Base-by-base conservation (phyloP, 2,797 vertebrate species). In the Melanotaenia boesemani region DNA sequence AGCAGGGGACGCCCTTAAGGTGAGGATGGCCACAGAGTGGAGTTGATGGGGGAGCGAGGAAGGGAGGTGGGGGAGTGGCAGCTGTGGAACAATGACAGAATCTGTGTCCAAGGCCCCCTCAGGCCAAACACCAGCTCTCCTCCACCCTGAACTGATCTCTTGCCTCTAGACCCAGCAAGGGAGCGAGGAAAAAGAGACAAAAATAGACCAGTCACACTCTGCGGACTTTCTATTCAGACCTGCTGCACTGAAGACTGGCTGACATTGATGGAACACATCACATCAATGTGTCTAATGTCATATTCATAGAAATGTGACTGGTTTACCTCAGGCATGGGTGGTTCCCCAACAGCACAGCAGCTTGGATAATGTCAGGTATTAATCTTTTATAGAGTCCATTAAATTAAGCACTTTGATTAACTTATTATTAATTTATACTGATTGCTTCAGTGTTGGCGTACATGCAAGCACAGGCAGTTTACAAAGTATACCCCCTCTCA, bases 81-180 rank as follows among this genome's bases (percentile, higher is more conserved):
- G 93, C 93, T 95, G 93, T 94, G 93, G 92, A 91, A 95, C 93
- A 94, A 92, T 92, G 93, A 93, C 93, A 93, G 93, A 92, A 90
- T 93, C 90, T 90, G 87, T 92, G 90, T 93, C 94, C 93, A 86
- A 83, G 75, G 76, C 81, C 83, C 91, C 93, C 89, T 75, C 79
- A 70, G 91, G 93, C 91, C 86, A 91, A 94, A 94, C 93, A 94
- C 93, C 92, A 93, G 90, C 90, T 92, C 88, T 87, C 79, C 92
- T 93, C 88, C 91, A 90, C 87, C 83, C 86, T 85, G 82, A 92
- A 92, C 92, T 91, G 90, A 93, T 93, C 93, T 89, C 83, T 86
- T 66, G 88, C 92, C 91, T 88, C 85, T 75, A 78, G 86, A 87
- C 69, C 68, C 83, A 72, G 70, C 72, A 61, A 67, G 67, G 72